phyloP scores from a whole-genome alignment of 1,140 invertebrate species.

The Musca domestica region DNA sequence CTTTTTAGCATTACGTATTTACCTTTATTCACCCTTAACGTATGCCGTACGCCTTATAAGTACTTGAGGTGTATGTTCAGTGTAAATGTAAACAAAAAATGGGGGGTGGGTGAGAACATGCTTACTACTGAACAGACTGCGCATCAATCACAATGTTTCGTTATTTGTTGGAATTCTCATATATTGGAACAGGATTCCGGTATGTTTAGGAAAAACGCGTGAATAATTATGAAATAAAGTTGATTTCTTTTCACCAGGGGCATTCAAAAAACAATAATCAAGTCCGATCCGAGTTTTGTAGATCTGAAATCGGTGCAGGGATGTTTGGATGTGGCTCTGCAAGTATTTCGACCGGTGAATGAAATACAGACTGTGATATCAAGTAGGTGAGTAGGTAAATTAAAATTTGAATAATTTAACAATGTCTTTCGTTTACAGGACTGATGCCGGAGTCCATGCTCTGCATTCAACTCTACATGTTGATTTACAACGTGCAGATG shows the following conservation, averaged over 20 bases:
- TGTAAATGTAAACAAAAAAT: too few relatives aligned
- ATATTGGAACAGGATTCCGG: conserved; percentile 64
- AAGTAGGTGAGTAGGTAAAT: conserved; percentile 60
- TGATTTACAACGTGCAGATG: conserved; percentile 57
- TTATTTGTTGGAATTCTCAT: conserved; percentile 62
- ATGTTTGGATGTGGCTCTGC: conserved; percentile 61
- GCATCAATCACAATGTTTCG: conserved; percentile 56
- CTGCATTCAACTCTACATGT: conserved; percentile 64
- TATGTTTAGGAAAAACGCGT: conserved; percentile 32
- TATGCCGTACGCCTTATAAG: too few relatives aligned
- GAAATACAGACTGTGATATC: conserved; percentile 59
- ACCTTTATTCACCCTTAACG: too few relatives aligned
- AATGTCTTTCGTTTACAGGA: conserved; percentile 55
- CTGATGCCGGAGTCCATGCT: conserved; percentile 72
- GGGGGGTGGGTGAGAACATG: too few relatives aligned
- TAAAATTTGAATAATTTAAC: too few relatives aligned
- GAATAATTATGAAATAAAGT: neutral
- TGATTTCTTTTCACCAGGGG: conserved; percentile 52
- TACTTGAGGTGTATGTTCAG: too few relatives aligned
- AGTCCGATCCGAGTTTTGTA: conserved; percentile 36
- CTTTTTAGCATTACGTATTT: too few relatives aligned
- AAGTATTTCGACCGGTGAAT: conserved; percentile 54
- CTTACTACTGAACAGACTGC: too few relatives aligned
- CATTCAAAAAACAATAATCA: conserved; percentile 56
- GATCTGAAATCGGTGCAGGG: conserved; percentile 66